Conservation (phyloP, 2,113 vertebrate species). For the Odontesthes bonariensis region DNA sequence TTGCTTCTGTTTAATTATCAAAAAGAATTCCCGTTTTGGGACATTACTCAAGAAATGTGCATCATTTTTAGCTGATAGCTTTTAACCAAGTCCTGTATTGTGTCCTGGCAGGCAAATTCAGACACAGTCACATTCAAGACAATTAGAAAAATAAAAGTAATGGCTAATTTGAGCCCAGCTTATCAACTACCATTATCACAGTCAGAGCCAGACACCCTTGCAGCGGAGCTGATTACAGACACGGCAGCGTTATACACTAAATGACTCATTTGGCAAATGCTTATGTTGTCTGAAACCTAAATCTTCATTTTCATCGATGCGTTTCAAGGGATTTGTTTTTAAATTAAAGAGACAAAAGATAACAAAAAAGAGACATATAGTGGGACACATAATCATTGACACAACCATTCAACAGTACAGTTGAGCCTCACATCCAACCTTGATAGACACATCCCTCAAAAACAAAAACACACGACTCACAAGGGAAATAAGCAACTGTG, state of each 20-base stretch:
- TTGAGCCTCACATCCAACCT: conserved; percentile 68
- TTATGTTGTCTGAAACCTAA: conserved; percentile 66
- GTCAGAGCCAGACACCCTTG: conserved; percentile 67
- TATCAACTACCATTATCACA: conserved; percentile 70
- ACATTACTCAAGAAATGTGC: background rate
- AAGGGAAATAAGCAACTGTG: conserved; percentile 78
- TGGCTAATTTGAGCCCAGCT: conserved; percentile 61
- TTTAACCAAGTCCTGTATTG: background rate
- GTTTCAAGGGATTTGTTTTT: conserved; percentile 77
- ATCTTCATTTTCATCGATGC: conserved; percentile 71
- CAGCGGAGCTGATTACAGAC: conserved; percentile 66
- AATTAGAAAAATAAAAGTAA: conserved; percentile 38
- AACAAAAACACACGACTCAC: conserved; percentile 74
- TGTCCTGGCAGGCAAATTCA: conserved; percentile 26
- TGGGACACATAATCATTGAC: conserved; percentile 67
- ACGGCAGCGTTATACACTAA: conserved; percentile 59
- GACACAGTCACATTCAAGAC: conserved; percentile 27
- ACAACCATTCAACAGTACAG: conserved; percentile 60
- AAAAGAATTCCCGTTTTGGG: background rate
- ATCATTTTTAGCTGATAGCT: background rate
- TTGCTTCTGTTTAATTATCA: no score
- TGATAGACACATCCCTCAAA: conserved; percentile 75
- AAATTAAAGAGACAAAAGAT: conserved; percentile 75
- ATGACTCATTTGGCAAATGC: conserved; percentile 73
- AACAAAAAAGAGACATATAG: conserved; percentile 55